Evolutionary conservation across 2,888 invertebrate genomes (phyloP), one percentile per base, ranked within the genome.

Genomic region (Rhaphigaster nebulosa): DNA sequence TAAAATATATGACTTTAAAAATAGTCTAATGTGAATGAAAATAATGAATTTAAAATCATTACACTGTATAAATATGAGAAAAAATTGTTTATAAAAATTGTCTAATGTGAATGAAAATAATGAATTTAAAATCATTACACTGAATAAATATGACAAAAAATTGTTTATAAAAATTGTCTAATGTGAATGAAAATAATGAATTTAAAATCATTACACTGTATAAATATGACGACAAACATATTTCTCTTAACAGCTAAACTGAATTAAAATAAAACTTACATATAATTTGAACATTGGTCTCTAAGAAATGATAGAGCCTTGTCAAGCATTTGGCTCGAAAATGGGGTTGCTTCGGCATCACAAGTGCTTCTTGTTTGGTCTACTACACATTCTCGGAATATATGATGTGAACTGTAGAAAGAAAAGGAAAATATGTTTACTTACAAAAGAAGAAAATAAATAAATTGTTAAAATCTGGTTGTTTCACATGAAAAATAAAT

Each of bases 221-320:
- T 18, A 23, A 54, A 4, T 54, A 23, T 54, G 2, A 0, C 20
- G 54, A 13, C 23, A 54, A 18, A 54, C 20, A 3, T 54, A 54
- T 1, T 13, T 52, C 50, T 10, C 50, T 52, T 52, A 23, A 54
- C 54, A 23, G 4, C n/a, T n/a, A 60, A 8, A 34, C 29, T 29
- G 18, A 34, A 29, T 70, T 8, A 70, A 70, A 34, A 84, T 84
- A 84, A 15, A 60, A 93, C 94, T 94, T 93, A 95, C 95, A 95
- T 94, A 93, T 95, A 95, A 92, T 95, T 95, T 88, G 94, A 93
- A 93, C 95, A 95, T 92, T 95, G 95, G 92, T 95, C 95, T 91
- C 95, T 94, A 8, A 95, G 93, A 92, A 95, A 95, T 92, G 95
- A 95, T 84, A 95, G 93, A 1, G 95, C 95, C 92, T 95, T 95